Evolutionary conservation across 35 echinoderm and acorn worm genomes (phyloP), one percentile per base, ranked within the genome.

Genomic region (Holothuria glaberrima): DNA sequence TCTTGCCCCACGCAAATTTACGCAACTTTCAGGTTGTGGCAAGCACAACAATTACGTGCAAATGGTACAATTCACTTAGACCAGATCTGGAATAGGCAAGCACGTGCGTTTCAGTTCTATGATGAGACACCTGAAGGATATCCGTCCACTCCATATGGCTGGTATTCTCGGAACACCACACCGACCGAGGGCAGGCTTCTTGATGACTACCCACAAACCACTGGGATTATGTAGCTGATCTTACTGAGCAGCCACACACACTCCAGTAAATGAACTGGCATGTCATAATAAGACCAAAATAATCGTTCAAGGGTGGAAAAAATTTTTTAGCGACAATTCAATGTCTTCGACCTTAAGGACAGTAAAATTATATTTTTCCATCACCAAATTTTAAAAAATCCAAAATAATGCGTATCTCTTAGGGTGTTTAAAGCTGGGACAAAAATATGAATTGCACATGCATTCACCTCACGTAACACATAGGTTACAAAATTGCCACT

Each of bases 1-100:
- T 75, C 29, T 75, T 19, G 44, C 22, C 4, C 31, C 17, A 38
- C 44, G 34, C 18, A 31, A 41, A 31, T n/a, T 34, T 41, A 31
- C 18, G 30, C 28, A 38, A 31, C 33, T 35, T 75, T 75, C 20
- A 31, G 31, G 33, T 75, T 75, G 13, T 21, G 22, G 21, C 71
- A 75, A 0, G 71, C 71, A 12, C 71, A 75, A 45, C 71, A 41
- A 14, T 20, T 41, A 10, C 29, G 31, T 32, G 44, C 34, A 41
- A 75, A 38, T 41, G 71, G 71, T 38, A 75, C 71, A 6, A n/a
- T 75, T 14, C 71, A 75, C 21, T 41, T 75, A n/a, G 71, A 75
- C 7, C 71, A 75, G 21, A n/a, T 75, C 12, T 22, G 32, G 29
- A 41, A 21, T 41, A 75, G 34, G 22, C 32, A 21, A 17, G 24